Evolutionary conservation across 2,113 vertebrate genomes (phyloP).

Genomic region (Centropus bengalensis): DNA sequence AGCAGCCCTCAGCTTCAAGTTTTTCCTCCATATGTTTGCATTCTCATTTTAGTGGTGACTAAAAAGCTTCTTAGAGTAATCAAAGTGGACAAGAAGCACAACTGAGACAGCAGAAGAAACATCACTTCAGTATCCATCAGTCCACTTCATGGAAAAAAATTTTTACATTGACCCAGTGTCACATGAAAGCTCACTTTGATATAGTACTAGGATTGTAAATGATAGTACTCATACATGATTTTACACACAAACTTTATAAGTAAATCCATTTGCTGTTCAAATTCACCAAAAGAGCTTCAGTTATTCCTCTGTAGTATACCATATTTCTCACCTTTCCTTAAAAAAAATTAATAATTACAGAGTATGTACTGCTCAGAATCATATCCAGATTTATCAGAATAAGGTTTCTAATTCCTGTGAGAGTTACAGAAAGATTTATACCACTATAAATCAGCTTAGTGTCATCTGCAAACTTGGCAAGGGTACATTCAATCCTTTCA

Average conservation of each 20-base stretch:
- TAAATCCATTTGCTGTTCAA: neutral
- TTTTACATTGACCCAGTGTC: rapidly evolving
- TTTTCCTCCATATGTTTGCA: neutral
- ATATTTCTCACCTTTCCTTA: neutral
- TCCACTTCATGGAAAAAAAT: neutral
- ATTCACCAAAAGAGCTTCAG: neutral
- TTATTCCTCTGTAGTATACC: neutral
- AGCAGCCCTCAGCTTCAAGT: neutral
- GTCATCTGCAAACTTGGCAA: too few relatives aligned
- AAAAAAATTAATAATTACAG: neutral
- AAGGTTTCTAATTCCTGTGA: neutral
- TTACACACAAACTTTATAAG: neutral
- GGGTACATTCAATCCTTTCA: too few relatives aligned
- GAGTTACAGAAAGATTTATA: neutral
- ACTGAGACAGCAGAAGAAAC: neutral
- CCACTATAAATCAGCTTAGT: neutral
- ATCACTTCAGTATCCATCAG: neutral
- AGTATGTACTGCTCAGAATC: neutral
- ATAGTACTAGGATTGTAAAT: neutral
- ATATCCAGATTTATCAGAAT: neutral
- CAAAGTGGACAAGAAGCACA: neutral
- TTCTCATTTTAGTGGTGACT: neutral
- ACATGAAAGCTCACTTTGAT: neutral
- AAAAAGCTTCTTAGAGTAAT: neutral
- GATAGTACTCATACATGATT: neutral